Evolutionary conservation across 2,888 invertebrate species (phyloP).

Genomic region (Ormyrus pomaceus): DNA sequence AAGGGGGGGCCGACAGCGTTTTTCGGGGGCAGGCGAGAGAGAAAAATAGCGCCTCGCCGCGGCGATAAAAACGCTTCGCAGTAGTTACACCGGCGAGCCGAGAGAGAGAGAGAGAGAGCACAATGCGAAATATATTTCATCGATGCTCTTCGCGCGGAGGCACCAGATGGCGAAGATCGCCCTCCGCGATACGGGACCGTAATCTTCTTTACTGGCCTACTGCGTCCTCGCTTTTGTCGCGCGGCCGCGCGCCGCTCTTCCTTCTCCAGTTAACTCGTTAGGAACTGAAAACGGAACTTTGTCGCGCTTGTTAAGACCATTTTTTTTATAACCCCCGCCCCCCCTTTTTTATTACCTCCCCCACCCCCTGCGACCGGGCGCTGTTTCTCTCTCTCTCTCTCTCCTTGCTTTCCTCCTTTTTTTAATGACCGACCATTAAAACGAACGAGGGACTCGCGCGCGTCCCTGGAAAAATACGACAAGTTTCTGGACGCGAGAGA

Average conservation of each 20-base stretch:
- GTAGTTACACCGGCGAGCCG: background rate
- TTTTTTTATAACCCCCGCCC: background rate
- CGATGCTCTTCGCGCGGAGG: background rate
- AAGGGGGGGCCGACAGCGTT: background rate
- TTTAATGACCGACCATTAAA: constrained; percentile 38
- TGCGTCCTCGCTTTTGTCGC: background rate
- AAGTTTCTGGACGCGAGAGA: no score
- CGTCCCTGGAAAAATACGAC: no score
- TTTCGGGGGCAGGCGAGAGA: background rate
- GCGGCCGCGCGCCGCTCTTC: constrained; percentile 26
- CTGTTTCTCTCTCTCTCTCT: background rate
- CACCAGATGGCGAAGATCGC: constrained; percentile 38
- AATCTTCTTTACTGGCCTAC: constrained; percentile 42
- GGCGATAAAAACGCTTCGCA: background rate
- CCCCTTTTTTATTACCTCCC: background rate
- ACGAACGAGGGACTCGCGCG: background rate
- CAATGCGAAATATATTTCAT: constrained; percentile 32
- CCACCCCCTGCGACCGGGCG: background rate
- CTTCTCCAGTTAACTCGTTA: constrained; percentile 56
- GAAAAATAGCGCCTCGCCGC: background rate
- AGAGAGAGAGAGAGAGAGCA: background rate
- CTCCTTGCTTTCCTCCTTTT: constrained; percentile 1
- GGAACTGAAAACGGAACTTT: constrained; percentile 35
- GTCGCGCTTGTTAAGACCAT: constrained; percentile 43
- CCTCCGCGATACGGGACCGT: constrained; percentile 18